phyloP scores from a whole-genome alignment of 1,140 invertebrate genomes.

The Drosophila nigromelanica region DNA sequence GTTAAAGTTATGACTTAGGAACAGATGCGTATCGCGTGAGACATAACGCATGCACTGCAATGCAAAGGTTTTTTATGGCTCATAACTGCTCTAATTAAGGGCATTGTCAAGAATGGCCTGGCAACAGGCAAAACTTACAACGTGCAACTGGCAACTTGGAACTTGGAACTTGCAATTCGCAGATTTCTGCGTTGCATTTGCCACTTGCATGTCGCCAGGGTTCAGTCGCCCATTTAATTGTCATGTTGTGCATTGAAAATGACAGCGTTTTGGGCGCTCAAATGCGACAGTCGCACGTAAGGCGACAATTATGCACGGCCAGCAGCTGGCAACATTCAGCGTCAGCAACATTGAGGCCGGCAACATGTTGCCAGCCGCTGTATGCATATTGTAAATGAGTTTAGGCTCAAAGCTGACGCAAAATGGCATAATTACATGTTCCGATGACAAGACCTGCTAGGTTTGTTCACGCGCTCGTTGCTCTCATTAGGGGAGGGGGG shows the following conservation, averaged over 20 bases:
- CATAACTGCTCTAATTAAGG: conserved; percentile 77
- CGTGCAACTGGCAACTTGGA: conserved; percentile 5
- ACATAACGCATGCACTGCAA: conserved; percentile 19
- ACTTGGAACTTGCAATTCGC: conserved; percentile 20
- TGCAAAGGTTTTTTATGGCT: conserved; percentile 64
- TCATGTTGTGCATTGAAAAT: conserved; percentile 55
- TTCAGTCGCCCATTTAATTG: conserved; percentile 78
- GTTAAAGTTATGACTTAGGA: conserved; percentile 17
- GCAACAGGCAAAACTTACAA: conserved; percentile 11
- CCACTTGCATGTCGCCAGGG: conserved; percentile 69
- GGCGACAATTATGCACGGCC: conserved; percentile 63
- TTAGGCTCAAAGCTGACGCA: conserved; percentile 50
- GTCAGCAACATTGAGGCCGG: conserved; percentile 19
- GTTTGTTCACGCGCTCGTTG: conserved; percentile 36
- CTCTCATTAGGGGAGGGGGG: not conserved
- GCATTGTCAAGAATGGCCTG: conserved; percentile 62
- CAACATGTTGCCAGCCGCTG: not conserved
- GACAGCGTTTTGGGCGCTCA: conserved; percentile 60
- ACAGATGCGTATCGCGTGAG: conserved; percentile 70
- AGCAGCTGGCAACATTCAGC: conserved; percentile 1
- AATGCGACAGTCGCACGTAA: conserved; percentile 68
- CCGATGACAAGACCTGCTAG: conserved; percentile 64
- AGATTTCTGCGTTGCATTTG: conserved; percentile 45
- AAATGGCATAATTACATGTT: conserved; percentile 82
- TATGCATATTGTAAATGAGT: conserved; percentile 44